These are phyloP conservation scores for Pantherophis alleghaniensis DNA, from an alignment of 2,797 vertebrate genomes.

Conservation along the genomic window DNA sequence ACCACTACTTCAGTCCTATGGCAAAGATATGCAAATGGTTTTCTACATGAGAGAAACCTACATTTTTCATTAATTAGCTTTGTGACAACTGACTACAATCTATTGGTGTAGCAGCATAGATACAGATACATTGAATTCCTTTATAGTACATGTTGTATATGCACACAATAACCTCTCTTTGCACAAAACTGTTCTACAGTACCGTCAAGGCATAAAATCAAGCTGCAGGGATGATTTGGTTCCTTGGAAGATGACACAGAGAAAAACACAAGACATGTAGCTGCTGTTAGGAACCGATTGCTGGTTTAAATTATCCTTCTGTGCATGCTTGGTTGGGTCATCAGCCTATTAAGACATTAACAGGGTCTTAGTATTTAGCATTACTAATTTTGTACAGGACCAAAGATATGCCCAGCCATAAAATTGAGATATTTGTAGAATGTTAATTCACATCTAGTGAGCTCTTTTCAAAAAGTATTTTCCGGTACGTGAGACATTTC, in stretches of 20 bases:
- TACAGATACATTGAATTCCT: background rate
- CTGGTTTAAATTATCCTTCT: constrained; percentile 51
- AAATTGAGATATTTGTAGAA: constrained; percentile 63
- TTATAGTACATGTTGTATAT: background rate
- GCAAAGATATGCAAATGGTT: background rate
- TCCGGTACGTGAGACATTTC: constrained; percentile 49
- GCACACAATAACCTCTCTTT: background rate
- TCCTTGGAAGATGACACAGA: background rate
- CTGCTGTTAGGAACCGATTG: constrained; percentile 13
- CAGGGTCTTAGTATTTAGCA: constrained; percentile 56
- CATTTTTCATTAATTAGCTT: background rate
- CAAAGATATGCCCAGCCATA: constrained; percentile 56
- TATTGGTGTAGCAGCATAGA: background rate
- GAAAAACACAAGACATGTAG: constrained; percentile 17
- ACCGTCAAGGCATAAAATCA: background rate
- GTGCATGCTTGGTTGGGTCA: constrained; percentile 44
- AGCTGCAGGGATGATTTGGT: background rate
- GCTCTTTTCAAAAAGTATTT: constrained; percentile 47
- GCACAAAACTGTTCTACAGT: background rate
- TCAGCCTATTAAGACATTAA: constrained; percentile 66
- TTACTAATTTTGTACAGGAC: constrained; percentile 64
- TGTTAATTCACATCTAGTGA: constrained; percentile 62
- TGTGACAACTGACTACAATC: background rate
- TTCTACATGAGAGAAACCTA: background rate
- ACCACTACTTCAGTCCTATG: background rate